These are phyloP conservation scores for Theocolax elegans DNA, from an alignment of 1,140 invertebrate species.

Conservation along the genomic window DNA sequence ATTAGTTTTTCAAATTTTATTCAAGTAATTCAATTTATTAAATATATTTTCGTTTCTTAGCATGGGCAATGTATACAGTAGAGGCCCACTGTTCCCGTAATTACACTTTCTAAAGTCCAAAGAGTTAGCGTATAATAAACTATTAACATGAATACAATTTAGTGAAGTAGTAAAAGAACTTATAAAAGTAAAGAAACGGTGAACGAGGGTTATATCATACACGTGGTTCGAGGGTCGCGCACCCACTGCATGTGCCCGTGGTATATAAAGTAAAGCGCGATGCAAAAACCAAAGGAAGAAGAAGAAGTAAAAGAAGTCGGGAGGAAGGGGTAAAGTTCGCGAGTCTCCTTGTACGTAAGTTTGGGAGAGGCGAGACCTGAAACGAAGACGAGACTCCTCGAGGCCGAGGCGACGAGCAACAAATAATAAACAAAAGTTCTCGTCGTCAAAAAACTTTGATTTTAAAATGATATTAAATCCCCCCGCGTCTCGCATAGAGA, in stretches of 20 bases:
- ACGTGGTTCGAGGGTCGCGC: not conserved
- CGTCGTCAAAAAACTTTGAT: slow-evolving; percentile 55
- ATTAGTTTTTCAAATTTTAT: too few relatives aligned
- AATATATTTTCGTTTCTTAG: too few relatives aligned
- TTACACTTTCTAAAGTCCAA: too few relatives aligned
- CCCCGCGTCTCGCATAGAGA: slow-evolving; percentile 10
- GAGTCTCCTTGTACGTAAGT: not conserved
- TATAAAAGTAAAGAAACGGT: too few relatives aligned
- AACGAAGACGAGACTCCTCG: not conserved
- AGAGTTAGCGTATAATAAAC: too few relatives aligned
- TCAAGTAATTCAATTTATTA: too few relatives aligned
- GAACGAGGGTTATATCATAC: not conserved
- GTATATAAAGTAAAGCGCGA: not conserved
- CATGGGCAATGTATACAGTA: too few relatives aligned
- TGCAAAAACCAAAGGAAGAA: slow-evolving; percentile 5
- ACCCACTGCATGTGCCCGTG: slow-evolving; percentile 1
- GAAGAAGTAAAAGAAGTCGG: not conserved
- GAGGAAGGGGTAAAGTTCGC: slow-evolving; percentile 16
- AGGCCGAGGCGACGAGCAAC: slow-evolving; percentile 24
- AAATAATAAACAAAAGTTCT: slow-evolving; percentile 62
- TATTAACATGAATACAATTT: too few relatives aligned
- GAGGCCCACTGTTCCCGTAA: too few relatives aligned
- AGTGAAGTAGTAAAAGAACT: too few relatives aligned
- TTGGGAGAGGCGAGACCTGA: not conserved
- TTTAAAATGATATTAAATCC: slow-evolving; percentile 60